phyloP scores from a whole-genome alignment of 1,140 invertebrate species.

The Anagrus nilaparvatae region DNA sequence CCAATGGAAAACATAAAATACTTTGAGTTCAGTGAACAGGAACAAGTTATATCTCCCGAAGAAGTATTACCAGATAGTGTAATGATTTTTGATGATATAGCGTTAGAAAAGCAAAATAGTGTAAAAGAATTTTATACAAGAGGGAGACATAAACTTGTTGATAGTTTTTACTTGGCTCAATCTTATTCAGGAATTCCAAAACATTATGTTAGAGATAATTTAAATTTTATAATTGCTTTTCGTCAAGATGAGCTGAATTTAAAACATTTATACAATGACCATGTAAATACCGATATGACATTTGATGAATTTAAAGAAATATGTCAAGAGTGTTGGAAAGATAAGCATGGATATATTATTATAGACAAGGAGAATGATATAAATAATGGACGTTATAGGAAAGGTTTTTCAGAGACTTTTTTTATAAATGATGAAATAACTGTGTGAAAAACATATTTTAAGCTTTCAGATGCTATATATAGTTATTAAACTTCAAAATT shows the following conservation, averaged over 20 bases:
- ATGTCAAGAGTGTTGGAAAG: conserved; percentile 19
- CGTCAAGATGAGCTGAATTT: conserved; percentile 37
- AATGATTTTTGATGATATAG: conserved; percentile 13
- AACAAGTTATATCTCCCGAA: conserved; percentile 1
- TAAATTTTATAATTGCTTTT: conserved; percentile 33
- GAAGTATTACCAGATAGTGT: neutral
- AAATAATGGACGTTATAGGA: conserved; percentile 3
- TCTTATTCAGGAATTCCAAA: conserved; percentile 33
- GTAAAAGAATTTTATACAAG: conserved; percentile 32
- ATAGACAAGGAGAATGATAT: conserved; percentile 9
- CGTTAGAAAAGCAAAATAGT: conserved; percentile 26
- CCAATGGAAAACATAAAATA: neutral
- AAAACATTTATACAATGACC: conserved; percentile 34
- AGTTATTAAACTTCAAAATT: too few species aligned
- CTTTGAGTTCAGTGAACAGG: neutral
- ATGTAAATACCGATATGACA: conserved; percentile 32
- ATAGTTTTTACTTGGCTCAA: conserved; percentile 34
- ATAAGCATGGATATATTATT: conserved; percentile 11
- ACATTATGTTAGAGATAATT: conserved; percentile 37
- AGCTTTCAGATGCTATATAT: neutral
- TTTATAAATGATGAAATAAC: neutral
- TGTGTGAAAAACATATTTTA: neutral
- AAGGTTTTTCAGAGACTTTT: conserved; percentile 5
- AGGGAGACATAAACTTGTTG: conserved; percentile 28
- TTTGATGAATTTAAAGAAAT: conserved; percentile 23